Conservation (phyloP, 2,888 invertebrate species). For the Andrena fulva region DNA sequence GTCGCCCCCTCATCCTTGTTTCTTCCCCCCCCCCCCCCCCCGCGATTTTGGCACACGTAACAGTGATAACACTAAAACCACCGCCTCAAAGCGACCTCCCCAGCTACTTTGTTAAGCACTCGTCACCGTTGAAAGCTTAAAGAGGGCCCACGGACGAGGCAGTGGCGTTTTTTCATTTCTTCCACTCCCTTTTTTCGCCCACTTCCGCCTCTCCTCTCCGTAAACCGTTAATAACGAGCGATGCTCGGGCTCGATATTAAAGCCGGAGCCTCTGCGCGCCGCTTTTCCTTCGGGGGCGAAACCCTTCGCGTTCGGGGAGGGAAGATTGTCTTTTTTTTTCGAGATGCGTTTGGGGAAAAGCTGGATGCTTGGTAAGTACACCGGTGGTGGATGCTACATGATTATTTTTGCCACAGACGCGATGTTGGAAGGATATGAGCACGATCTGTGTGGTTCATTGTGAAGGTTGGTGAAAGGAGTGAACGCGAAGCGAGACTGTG, state of each 20-base stretch:
- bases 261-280: slow-evolving; percentile 5
- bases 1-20: not conserved
- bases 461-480: no score
- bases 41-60: slow-evolving; percentile 25
- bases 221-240: slow-evolving; percentile 41
- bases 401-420: not conserved
- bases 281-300: slow-evolving; percentile 13
- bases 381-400: not conserved
- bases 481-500: no score
- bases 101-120: slow-evolving; percentile 51
- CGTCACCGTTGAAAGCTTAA: slow-evolving; percentile 39
- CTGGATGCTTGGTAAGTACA: not conserved
- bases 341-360: not conserved
- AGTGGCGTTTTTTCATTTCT: slow-evolving; percentile 36
- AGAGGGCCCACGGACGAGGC: slow-evolving; percentile 7
- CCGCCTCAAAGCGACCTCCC: slow-evolving; percentile 23
- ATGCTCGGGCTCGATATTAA: slow-evolving; percentile 43
- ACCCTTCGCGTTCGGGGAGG: not conserved
- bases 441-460: no score
- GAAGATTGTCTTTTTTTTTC: not conserved
- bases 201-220: slow-evolving; percentile 18
- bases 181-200: slow-evolving; percentile 7
- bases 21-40: not conserved
- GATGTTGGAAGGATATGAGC: no score
- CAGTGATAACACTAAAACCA: slow-evolving; percentile 28